These are phyloP conservation scores for Dunckerocampus dactyliophorus DNA, from an alignment of 2,113 vertebrate genomes.

Conservation along the genomic window DNA sequence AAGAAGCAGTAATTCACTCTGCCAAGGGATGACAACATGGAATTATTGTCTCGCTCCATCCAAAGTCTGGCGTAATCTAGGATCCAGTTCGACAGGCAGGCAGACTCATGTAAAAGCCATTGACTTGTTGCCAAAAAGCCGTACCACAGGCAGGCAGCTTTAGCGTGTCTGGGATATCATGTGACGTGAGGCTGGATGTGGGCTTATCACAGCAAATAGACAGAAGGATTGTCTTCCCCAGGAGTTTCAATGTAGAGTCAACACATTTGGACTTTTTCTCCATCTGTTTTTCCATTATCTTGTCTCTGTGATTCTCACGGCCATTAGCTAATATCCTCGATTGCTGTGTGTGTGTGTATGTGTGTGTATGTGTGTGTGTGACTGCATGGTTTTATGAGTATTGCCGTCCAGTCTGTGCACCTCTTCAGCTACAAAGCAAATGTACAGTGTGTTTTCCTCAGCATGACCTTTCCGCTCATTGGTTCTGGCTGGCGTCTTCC, in stretches of 20 bases:
- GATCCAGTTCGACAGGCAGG: conserved; percentile 15
- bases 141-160: conserved; percentile 24
- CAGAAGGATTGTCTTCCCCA: conserved; percentile 23
- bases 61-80: conserved; percentile 28
- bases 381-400: conserved; percentile 18
- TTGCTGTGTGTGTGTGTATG: neutral
- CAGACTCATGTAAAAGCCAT: conserved; percentile 26
- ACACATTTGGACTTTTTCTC: conserved; percentile 42
- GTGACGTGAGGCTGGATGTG: conserved; percentile 27
- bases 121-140: conserved; percentile 24
- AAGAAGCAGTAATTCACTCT: conserved; percentile 8
- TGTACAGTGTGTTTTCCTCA: conserved; percentile 27
- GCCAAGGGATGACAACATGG: conserved; percentile 21
- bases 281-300: conserved; percentile 28
- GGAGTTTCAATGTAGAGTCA: conserved; percentile 30
- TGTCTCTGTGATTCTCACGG: conserved; percentile 27
- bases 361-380: conserved; percentile 16
- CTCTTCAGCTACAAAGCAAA: conserved; percentile 22
- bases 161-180: conserved; percentile 31
- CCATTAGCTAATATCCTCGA: conserved; percentile 20
- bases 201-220: conserved; percentile 24
- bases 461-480: conserved; percentile 45
- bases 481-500: conserved; percentile 13
- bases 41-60: conserved; percentile 22
- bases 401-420: conserved; percentile 55